Percentiles rank a stretch among this genome's conserved stretches.
These are phyloP conservation scores for Actinemys pallida DNA, from an alignment of 2,113 vertebrate genomes.

Conservation along the genomic window DNA sequence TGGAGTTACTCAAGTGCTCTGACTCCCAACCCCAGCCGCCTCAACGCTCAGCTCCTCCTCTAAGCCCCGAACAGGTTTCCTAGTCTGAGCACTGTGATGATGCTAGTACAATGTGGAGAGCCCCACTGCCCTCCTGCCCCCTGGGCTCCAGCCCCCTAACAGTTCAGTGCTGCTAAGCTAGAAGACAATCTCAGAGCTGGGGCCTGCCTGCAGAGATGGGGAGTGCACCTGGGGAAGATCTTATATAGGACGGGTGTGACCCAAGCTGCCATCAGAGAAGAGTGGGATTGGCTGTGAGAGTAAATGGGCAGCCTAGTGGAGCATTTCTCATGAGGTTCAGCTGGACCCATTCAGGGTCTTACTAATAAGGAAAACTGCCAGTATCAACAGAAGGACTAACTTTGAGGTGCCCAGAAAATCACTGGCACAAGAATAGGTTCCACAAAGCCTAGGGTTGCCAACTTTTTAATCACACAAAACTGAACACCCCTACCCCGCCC, in stretches of 20 bases:
- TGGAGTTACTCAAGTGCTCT: not conserved
- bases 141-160: not conserved
- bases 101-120: not conserved
- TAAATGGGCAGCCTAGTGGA: not conserved
- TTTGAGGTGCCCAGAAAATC: not conserved
- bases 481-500: too few relatives aligned
- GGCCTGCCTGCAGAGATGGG: not conserved
- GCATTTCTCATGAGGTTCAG: not conserved
- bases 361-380: not conserved
- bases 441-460: not conserved
- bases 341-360: not conserved
- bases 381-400: not conserved
- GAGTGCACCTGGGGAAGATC: not conserved
- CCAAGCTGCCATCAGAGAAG: not conserved
- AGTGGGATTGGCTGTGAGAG: not conserved
- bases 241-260: not conserved
- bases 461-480: too few relatives aligned
- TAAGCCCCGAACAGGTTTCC: not conserved
- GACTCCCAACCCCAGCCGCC: too few relatives aligned
- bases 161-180: not conserved
- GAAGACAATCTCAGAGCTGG: not conserved
- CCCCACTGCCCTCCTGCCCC: not conserved
- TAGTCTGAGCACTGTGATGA: not conserved
- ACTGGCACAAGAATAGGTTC: not conserved
- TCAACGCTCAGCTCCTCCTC: not conserved